These are phyloP conservation scores for Epiblema foenella DNA, from an alignment of 2,888 invertebrate species.

Conservation along the genomic window DNA sequence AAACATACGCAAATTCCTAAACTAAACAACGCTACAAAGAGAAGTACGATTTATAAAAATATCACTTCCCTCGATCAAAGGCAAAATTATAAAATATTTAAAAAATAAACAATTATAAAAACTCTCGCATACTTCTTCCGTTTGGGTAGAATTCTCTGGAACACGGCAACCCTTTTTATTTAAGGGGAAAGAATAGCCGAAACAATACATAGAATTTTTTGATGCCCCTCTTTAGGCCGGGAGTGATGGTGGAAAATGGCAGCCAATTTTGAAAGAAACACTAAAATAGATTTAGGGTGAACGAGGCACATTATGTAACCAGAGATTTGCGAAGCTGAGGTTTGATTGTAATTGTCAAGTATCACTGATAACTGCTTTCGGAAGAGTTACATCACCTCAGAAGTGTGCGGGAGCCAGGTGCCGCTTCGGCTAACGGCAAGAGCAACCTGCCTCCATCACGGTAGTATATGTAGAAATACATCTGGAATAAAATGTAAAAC, in stretches of 20 bases:
- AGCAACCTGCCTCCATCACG: too few species aligned
- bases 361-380: too few species aligned
- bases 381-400: too few species aligned
- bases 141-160: conserved; percentile 67
- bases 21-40: conserved; percentile 47
- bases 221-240: conserved; percentile 47
- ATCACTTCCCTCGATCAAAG: conserved; percentile 60
- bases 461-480: too few species aligned
- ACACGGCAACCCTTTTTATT: conserved; percentile 71
- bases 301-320: too few species aligned
- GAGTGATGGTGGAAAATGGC: conserved; percentile 34
- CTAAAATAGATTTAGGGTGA: not conserved
- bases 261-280: not conserved
- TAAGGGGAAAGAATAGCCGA: conserved; percentile 58
- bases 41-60: conserved; percentile 44
- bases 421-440: too few species aligned
- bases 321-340: too few species aligned
- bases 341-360: too few species aligned
- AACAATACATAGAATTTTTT: conserved; percentile 64
- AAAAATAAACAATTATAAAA: conserved; percentile 58
- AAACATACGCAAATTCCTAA: conserved; percentile 31
- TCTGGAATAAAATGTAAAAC: too few species aligned
- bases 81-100: conserved; percentile 64
- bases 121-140: conserved; percentile 65
- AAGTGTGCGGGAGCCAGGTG: too few species aligned